Conservation (phyloP, 2,888 invertebrate species). For the Phania funesta region DNA sequence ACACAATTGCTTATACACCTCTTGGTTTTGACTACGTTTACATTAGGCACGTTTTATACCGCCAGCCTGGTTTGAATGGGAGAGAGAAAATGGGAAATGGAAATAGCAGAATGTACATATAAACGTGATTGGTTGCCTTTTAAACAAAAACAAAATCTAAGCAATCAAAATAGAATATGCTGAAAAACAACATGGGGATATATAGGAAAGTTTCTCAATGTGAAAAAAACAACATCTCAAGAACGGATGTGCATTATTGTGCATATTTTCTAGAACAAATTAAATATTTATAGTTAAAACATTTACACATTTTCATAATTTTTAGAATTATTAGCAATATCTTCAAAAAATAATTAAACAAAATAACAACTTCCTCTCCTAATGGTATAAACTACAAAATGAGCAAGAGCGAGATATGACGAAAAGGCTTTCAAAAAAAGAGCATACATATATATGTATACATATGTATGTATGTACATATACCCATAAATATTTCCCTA, state of each 20-base stretch:
- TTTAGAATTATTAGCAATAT: constrained; percentile 7
- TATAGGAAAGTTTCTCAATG: too few relatives aligned
- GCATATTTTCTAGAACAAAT: constrained; percentile 8
- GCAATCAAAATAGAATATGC: too few relatives aligned
- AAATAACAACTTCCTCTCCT: constrained; percentile 57
- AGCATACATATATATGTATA: neutral
- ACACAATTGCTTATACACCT: neutral
- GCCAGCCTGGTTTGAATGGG: too few relatives aligned
- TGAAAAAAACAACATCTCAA: constrained; percentile 20
- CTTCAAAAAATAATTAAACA: constrained; percentile 41
- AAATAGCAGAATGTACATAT: too few relatives aligned
- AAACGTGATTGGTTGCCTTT: too few relatives aligned
- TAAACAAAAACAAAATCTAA: too few relatives aligned
- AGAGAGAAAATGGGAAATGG: neutral
- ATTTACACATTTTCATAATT: neutral
- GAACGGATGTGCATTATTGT: constrained; percentile 59
- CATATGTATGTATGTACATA: too few relatives aligned
- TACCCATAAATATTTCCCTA: too few relatives aligned
- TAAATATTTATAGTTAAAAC: constrained; percentile 34
- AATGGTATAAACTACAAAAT: constrained; percentile 10
- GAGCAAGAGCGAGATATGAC: neutral
- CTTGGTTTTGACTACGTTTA: too few relatives aligned
- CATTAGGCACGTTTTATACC: too few relatives aligned
- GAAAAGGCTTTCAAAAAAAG: constrained; percentile 4
- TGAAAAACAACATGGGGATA: too few relatives aligned